A percentile compares a stretch with the other conserved stretches of the same genome.
Evolutionary conservation across 2,113 vertebrate genomes (phyloP).

Genomic region (Marmota monax): DNA sequence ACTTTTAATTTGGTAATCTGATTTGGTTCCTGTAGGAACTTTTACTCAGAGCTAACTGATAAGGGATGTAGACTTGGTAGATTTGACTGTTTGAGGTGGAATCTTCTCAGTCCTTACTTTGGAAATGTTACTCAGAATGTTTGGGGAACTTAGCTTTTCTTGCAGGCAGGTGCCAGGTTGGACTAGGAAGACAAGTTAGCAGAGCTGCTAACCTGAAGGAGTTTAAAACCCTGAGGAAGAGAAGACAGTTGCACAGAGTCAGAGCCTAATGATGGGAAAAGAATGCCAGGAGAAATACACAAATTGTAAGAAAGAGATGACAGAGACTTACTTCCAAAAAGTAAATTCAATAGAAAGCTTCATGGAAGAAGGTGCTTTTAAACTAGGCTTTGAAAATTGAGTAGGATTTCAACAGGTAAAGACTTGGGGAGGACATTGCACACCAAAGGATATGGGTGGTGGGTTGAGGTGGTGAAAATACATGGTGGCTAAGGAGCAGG

Average conservation of each 20-base stretch:
- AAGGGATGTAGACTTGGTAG: background rate
- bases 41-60: background rate
- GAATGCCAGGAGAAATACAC: background rate
- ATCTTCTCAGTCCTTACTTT: background rate
- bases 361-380: background rate
- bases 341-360: background rate
- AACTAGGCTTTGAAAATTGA: background rate
- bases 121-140: slow-evolving; percentile 3
- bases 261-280: background rate
- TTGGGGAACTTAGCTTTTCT: background rate
- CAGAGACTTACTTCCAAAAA: background rate
- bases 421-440: background rate
- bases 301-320: background rate
- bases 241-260: background rate
- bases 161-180: background rate
- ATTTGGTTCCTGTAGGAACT: background rate
- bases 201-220: background rate
- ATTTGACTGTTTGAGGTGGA: background rate
- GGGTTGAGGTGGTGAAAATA: background rate
- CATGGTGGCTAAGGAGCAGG: too few species aligned
- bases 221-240: background rate
- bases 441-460: background rate
- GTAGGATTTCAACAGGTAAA: background rate
- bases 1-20: slow-evolving; percentile 23
- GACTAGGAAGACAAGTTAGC: background rate